Conservation (phyloP, 1,140 invertebrate species). For the Holotrichia oblita region DNA sequence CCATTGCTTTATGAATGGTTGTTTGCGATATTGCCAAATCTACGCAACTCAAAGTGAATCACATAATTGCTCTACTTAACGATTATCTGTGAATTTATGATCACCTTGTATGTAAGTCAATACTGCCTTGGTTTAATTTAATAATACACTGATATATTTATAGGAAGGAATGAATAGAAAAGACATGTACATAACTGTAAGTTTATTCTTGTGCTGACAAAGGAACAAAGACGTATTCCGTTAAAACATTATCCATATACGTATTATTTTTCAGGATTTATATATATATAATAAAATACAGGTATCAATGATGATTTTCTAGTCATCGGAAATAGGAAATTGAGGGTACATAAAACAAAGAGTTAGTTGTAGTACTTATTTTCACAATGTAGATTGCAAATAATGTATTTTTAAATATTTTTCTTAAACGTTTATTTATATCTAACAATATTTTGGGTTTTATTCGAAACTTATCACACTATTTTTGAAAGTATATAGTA, state of each 20-base stretch:
- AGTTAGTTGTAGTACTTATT: not conserved
- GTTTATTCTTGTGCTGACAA: conserved; percentile 33
- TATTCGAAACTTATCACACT: not conserved
- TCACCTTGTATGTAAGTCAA: too few species aligned
- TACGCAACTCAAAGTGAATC: too few species aligned
- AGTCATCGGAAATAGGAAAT: not conserved
- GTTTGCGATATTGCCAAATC: too few species aligned
- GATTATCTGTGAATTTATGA: too few species aligned
- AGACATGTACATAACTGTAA: conserved; percentile 1
- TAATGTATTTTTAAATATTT: not conserved
- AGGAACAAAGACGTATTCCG: conserved; percentile 2
- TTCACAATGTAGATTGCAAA: not conserved
- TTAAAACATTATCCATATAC: conserved; percentile 6
- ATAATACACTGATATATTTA: too few species aligned
- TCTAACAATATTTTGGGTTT: conserved; percentile 1
- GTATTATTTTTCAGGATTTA: not conserved
- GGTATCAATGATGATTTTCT: not conserved
- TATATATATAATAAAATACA: conserved; percentile 22
- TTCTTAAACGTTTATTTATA: not conserved
- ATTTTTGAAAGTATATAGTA: not conserved
- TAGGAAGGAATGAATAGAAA: not conserved
- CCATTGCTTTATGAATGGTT: too few species aligned
- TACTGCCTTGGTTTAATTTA: too few species aligned
- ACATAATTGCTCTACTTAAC: too few species aligned
- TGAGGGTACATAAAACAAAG: not conserved